Evolutionary conservation across 2,113 vertebrate genomes (phyloP), one percentile per base, ranked within the genome.

Genomic region (Rhinolophus sinicus): DNA sequence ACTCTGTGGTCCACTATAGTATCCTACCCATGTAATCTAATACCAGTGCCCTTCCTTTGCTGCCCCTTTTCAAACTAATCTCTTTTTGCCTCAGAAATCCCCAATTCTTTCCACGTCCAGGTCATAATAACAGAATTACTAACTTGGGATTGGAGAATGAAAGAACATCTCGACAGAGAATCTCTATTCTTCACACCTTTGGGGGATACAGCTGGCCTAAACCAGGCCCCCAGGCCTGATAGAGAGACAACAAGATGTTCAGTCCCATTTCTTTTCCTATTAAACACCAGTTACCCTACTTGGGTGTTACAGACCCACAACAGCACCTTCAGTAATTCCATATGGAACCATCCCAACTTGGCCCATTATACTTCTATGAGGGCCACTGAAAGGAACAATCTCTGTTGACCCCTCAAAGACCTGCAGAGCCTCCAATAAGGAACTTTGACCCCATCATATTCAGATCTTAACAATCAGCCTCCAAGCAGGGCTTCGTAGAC

Each of bases 1-100:
- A 99, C 98, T 99, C 99, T 0, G 99, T 99, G 96, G 97, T 99
- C 88, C 99, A 99, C 97, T 99, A 99, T 98, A 99, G 99, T 0
- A 98, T 99, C 64, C 99, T 99, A 2, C 99, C 99, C 0, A 99
- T 99, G 96, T 99, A 99, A 96, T 16, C 52, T 13, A 30, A 19
- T 47, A 65, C 62, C 7, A 24, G 0, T 22, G 1, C 58, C 44
- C 33, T 77, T 65, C 33, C 22, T 77, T 77, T 64, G 33, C 44
- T 44, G 77, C 22, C 28, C 14, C 24, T 76, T 64, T 86, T 75
- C 72, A 89, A 24, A 77, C 9, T 26, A 77, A 15, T 64, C 15
- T 6, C 21, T 65, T 77, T 77, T 38, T 38, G 28, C 19, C 87
- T 77, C 6, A 77, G 62, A 62, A 52, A 64, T 77, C 33, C 76